A percentile compares a stretch with the other conserved stretches of the same genome.
Conservation (phyloP, 92 coral and sea anemone genomes). For the Pocillopora grandis region DNA sequence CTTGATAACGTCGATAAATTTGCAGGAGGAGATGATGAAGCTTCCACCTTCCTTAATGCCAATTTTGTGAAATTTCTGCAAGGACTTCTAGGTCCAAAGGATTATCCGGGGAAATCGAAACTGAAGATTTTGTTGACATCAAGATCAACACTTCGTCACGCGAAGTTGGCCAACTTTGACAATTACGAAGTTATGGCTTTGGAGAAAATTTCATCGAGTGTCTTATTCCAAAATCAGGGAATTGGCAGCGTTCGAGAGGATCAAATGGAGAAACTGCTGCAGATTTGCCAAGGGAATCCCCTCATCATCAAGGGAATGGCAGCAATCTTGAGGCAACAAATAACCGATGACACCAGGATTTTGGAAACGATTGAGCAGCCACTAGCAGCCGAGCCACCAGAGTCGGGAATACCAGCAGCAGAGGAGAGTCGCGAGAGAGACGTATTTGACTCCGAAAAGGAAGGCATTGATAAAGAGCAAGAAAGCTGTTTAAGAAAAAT, state of each 20-base stretch:
- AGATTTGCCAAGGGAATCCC: constrained; percentile 57
- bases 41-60: neutral
- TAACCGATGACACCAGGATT: constrained; percentile 34
- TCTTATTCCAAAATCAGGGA: constrained; percentile 23
- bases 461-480: constrained; percentile 19
- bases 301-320: constrained; percentile 46
- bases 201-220: constrained; percentile 20
- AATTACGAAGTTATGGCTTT: constrained; percentile 55
- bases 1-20: constrained; percentile 36
- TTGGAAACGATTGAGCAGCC: constrained; percentile 36
- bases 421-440: constrained; percentile 12
- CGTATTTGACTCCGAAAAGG: neutral
- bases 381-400: neutral
- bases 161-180: neutral
- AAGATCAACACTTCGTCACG: constrained; percentile 33
- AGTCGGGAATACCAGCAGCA: neutral
- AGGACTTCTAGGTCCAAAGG: constrained; percentile 9
- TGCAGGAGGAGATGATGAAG: neutral
- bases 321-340: constrained; percentile 50
- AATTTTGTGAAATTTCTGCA: constrained; percentile 1
- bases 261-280: constrained; percentile 12
- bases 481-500: constrained; percentile 23
- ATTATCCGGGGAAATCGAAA: constrained; percentile 19
- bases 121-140: constrained; percentile 60
- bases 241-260: neutral